Evolutionary conservation across 2,888 invertebrate genomes (phyloP).

Genomic region (Acanthococcus lagerstroemiae): DNA sequence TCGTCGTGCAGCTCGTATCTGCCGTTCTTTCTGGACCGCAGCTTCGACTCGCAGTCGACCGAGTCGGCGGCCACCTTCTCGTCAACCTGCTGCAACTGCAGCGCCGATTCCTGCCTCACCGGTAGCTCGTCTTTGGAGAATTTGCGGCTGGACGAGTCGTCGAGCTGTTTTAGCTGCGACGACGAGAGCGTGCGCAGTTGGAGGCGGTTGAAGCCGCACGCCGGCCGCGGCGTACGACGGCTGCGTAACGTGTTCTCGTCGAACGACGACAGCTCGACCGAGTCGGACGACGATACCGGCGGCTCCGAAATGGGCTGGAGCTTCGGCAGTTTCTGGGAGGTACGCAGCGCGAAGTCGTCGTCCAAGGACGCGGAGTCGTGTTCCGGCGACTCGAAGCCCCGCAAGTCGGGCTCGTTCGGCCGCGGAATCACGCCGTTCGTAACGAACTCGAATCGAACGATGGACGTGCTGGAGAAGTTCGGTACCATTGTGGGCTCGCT

Average conservation of each 20-base stretch:
- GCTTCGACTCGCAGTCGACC: constrained; percentile 4
- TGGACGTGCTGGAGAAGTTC: constrained; percentile 20
- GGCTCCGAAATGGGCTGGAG: constrained; percentile 48
- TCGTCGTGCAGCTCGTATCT: constrained; percentile 22
- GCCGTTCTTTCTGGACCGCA: constrained; percentile 9
- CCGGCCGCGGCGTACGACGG: background rate
- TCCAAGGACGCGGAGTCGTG: background rate
- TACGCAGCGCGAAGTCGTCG: background rate
- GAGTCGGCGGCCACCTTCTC: too few relatives aligned
- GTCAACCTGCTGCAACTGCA: constrained; percentile 7
- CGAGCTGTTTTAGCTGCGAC: background rate
- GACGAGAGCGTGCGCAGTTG: background rate
- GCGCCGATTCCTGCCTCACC: background rate
- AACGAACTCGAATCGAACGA: constrained; percentile 9
- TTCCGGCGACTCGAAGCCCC: background rate
- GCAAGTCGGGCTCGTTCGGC: background rate
- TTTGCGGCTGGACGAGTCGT: background rate
- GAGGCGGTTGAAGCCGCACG: background rate
- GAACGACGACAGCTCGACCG: constrained; percentile 9
- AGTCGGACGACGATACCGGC: constrained; percentile 36
- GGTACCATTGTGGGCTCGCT: constrained; percentile 44
- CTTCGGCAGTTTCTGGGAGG: constrained; percentile 40
- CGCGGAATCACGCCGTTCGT: constrained; percentile 14
- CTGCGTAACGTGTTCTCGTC: constrained; percentile 5
- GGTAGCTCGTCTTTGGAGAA: constrained; percentile 8